These are phyloP conservation scores for Pseudococcus jackbeardsleyi DNA, from an alignment of 2,888 invertebrate genomes.

Conservation along the genomic window DNA sequence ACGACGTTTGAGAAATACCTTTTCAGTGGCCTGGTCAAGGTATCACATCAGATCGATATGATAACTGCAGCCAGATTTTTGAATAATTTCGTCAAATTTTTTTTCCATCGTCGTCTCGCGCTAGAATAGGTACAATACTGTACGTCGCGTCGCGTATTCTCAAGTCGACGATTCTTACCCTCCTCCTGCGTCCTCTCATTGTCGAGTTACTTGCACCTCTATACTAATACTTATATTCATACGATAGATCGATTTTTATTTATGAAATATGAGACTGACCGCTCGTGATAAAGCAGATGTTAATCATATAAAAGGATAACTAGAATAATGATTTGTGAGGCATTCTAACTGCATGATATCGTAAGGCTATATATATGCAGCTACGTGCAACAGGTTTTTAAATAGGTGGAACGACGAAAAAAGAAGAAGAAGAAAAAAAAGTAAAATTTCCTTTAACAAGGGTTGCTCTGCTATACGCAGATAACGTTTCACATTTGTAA, in stretches of 20 bases:
- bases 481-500: conserved; percentile 51
- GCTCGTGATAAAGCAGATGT: conserved; percentile 53
- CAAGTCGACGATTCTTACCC: not conserved
- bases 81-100: not conserved
- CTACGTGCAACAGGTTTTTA: conserved; percentile 52
- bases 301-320: conserved; percentile 55
- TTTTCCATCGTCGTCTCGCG: not conserved
- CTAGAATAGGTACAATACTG: not conserved
- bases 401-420: conserved; percentile 52
- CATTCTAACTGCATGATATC: conserved; percentile 52
- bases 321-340: conserved; percentile 56
- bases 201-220: not conserved
- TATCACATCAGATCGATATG: not conserved
- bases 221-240: not conserved
- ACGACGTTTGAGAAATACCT: not conserved
- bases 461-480: conserved; percentile 5
- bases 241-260: conserved; percentile 39
- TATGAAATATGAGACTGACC: conserved; percentile 56
- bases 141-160: not conserved
- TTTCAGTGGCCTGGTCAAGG: not conserved
- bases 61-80: conserved; percentile 1
- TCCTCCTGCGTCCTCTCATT: not conserved
- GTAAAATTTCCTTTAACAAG: conserved; percentile 54
- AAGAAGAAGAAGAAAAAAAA: conserved; percentile 17
- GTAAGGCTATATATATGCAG: conserved; percentile 10